Evolutionary conservation across 2,113 vertebrate species (phyloP), one percentile per base, ranked within the genome.

Genomic region (Gallinago undulata): DNA sequence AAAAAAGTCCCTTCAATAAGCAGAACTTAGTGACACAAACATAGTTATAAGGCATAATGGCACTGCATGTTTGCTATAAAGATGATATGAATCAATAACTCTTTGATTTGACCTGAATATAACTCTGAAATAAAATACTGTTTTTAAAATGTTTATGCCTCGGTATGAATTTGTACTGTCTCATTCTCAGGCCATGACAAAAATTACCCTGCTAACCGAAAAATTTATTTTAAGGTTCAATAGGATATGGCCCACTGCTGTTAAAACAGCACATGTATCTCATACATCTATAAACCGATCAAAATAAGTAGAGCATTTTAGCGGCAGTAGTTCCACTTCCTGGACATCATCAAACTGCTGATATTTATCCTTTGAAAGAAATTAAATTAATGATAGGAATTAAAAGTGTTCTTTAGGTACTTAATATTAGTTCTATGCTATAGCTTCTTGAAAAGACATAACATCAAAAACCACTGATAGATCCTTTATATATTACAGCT

Each of bases 401-500:
- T 92, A 70, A 92, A 93, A 89, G 47, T 77, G 27, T 77, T 91
- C 37, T 77, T 84, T 81, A 93, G 55, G 19, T 81, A 75, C 68
- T 87, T 94, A 91, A 63, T 77, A 59, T 84, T 84, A 93, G 41
- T 39, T 91, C 7, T 90, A 30, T 69, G 41, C 41, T 89, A 62
- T 83, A 89, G 57, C 57, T 96, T 85, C 91, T 92, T 82, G 57
- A 80, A 95, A 93, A 96, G 51, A 63, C 41, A 72, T 60, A 74
- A 67, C 75, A 86, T 90, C 90, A 87, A 94, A 95, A 96, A 13
- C 8, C 73, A 92, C 68, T 89, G 68, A 75, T 5, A 33, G 27
- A 90, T 91, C 45, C 35, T 93, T 84, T 69, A 73, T 84, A 82
- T 94, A 95, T 97, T 96, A 91, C 59, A 95, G 57, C 50, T 89